Base-by-base conservation (phyloP, 2,113 vertebrate genomes). In the Melanotaenia duboulayi region DNA sequence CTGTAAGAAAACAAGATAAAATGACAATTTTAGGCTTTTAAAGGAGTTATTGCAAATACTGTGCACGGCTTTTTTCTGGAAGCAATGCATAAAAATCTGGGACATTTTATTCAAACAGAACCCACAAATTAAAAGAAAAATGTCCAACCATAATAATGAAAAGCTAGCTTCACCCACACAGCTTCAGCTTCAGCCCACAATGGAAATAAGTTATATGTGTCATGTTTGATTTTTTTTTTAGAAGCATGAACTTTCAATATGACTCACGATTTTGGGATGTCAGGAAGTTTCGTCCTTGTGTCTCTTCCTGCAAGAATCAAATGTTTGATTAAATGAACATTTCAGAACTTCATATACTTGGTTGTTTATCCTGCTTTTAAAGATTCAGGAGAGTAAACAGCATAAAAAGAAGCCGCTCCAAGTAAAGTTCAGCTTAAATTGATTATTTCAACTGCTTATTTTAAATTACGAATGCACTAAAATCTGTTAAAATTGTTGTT, bases 221-320 rank as follows among this genome's bases (percentile, higher is more conserved):
- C 32, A 46, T n/a, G 17, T 19, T 35, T 20, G 16, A 10, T 11
- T 1, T 54, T 40, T 8, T 0, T 54, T 48, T 11, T 0, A 0
- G 22, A 44, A 12, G 8, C 40, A 24, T 32, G 1, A 44, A 14
- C 48, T 56, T 62, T 4, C 52, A 52, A 1, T 16, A 2, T 58
- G 52, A 81, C n/a, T 66, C 57, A 94, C 93, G 12, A 5, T 68
- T 78, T 65, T 7, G 94, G 94, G 80, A 94, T 75, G 65, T 89
- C 88, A n/a, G 94, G 94, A 32, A 94, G 90, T 65, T 91, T 88
- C 17, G 4, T 9, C 59, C 74, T 75, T 0, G n/a, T 1, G 22
- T 92, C 83, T 84, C 85, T 85, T 20, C 87, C 92, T 95, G 76
- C 61, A 55, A 84, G 35, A 85, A 40, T 0, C 49, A 73, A 2